Percentiles rank a stretch among this genome's conserved stretches.
These are phyloP conservation scores for Oreochromis aureus DNA, from an alignment of 2,113 vertebrate species.

Conservation along the genomic window DNA sequence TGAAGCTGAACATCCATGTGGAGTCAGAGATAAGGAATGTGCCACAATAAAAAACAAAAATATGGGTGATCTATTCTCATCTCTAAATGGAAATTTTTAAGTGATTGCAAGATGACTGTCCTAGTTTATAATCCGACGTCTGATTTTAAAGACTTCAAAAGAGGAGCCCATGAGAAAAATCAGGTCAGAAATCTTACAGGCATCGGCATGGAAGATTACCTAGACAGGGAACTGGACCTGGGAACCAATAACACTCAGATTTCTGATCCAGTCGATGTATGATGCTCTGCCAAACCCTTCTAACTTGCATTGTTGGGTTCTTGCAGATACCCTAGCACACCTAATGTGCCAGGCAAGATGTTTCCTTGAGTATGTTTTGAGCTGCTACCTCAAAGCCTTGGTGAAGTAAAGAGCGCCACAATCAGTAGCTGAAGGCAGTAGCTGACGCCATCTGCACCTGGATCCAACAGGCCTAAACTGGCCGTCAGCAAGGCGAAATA, in stretches of 20 bases:
- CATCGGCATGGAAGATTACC: neutral
- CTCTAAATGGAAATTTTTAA: neutral
- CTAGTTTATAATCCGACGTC: neutral
- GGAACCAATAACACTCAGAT: neutral
- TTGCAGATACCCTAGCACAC: neutral
- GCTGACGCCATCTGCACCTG: neutral
- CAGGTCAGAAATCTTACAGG: neutral
- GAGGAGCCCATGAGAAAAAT: neutral
- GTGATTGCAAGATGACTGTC: neutral
- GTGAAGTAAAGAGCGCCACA: neutral
- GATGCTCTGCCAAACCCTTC: neutral
- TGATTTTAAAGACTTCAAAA: neutral
- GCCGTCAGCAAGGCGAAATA: neutral
- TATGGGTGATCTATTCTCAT: neutral
- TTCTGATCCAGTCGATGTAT: neutral
- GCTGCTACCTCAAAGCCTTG: neutral
- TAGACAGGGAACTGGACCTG: neutral
- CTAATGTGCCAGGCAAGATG: neutral
- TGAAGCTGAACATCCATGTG: conserved; percentile 1
- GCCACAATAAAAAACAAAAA: neutral
- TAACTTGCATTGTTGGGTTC: neutral
- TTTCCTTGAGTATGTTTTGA: neutral
- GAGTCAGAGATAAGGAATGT: neutral
- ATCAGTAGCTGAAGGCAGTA: neutral
- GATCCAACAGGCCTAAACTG: neutral